These are phyloP conservation scores for Drosophila yakuba DNA, from an alignment of 1,140 invertebrate genomes.

Conservation along the genomic window DNA sequence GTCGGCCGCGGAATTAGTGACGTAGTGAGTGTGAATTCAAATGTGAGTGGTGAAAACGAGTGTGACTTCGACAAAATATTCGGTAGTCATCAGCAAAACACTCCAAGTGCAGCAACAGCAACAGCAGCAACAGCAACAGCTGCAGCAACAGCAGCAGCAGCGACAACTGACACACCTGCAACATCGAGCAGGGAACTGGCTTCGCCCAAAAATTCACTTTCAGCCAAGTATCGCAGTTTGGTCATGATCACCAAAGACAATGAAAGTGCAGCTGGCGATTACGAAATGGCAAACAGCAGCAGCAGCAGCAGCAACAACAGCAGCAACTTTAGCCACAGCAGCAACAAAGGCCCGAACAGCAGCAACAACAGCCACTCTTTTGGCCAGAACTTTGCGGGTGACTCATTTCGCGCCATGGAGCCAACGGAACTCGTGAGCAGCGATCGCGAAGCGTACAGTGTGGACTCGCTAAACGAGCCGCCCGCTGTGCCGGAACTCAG, in stretches of 20 bases:
- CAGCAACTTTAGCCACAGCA: conserved; percentile 25
- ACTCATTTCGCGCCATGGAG: conserved; percentile 54
- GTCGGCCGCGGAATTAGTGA: conserved; percentile 40
- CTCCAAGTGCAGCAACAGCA: conserved; percentile 3
- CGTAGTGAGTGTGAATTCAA: conserved; percentile 75
- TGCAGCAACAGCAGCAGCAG: conserved; percentile 13
- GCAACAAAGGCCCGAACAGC: conserved; percentile 32
- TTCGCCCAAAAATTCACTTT: conserved; percentile 72
- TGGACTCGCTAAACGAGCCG: conserved; percentile 65
- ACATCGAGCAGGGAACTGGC: conserved; percentile 35
- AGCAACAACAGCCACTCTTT: conserved; percentile 35
- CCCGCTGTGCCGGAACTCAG: conserved; percentile 54
- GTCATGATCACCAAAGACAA: conserved; percentile 92
- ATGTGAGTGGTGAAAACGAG: conserved; percentile 84
- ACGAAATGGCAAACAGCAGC: conserved; percentile 39
- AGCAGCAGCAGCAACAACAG: conserved; percentile 4
- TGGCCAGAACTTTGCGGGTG: conserved; percentile 69
- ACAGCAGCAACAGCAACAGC: neutral
- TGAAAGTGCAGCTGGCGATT: conserved; percentile 53
- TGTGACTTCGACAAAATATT: conserved; percentile 83
- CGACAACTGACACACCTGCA: conserved; percentile 21
- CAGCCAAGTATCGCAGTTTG: conserved; percentile 92
- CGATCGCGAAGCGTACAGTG: conserved; percentile 70
- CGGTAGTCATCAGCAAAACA: conserved; percentile 33
- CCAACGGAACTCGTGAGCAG: conserved; percentile 45